Evolutionary conservation across 2,888 invertebrate species (phyloP), one percentile per base, ranked within the genome.

Genomic region (Thysanoteuthis rhombus): DNA sequence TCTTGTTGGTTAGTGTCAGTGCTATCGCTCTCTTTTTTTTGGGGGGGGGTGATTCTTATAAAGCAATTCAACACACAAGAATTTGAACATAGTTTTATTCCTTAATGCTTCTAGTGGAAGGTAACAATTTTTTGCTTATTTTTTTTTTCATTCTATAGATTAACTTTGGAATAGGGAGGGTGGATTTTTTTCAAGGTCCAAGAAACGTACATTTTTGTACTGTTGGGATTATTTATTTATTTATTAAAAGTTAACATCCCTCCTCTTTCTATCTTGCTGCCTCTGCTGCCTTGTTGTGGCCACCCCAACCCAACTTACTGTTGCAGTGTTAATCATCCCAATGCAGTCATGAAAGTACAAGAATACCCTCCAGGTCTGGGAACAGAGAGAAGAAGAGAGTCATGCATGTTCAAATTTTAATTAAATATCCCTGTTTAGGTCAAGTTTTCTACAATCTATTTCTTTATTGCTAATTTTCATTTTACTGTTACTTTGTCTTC

Each of bases 381-480:
- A 92, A 75, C n/a, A 12, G 75, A 75, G 75, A 75, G n/a, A n/a
- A 25, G 8, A 25, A n/a, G n/a, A 92, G 92, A 92, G 92, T 92
- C 92, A 92, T 92, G 92, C 92, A 92, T 45, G 45, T 40, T 92
- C 42, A 92, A 92, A 92, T 92, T 92, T 92, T 92, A 92, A 92
- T 92, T 92, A 92, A 92, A 92, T 92, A 92, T 92, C 42, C 45
- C 45, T 92, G 92, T 92, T 92, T 92, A 92, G 92, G 92, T 92
- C 45, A 92, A 92, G 92, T 92, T 92, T 92, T 92, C 92, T 92
- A 42, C 45, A 92, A 91, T 91, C 45, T 92, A 32, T 45, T 92
- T 40, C 92, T 92, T 92, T 42, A 42, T 92, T 92, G 42, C 92
- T 45, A 32, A 42, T 42, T 92, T 92, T 45, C n/a, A 92, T 92